Conservation (phyloP, 2,797 vertebrate genomes). For the Brotula barbata region DNA sequence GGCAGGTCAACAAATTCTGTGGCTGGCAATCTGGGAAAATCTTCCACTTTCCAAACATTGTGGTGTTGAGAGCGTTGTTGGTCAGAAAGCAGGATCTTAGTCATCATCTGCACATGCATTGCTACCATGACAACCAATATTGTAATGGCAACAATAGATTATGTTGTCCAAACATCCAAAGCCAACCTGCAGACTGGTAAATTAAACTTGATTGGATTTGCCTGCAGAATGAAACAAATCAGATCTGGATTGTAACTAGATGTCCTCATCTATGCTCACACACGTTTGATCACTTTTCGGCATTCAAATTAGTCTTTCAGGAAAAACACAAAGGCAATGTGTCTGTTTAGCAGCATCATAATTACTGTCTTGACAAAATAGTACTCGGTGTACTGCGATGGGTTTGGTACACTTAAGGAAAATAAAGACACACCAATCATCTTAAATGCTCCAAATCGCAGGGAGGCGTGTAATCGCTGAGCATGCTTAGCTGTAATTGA, state of each 20-base stretch:
- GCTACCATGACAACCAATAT: conserved; percentile 6
- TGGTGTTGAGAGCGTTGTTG: neutral
- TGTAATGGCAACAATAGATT: conserved; percentile 10
- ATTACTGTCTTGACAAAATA: conserved; percentile 11
- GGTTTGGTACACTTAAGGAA: neutral
- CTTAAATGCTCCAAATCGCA: too few relatives aligned
- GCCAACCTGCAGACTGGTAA: conserved; percentile 4
- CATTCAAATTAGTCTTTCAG: neutral
- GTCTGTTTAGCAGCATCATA: conserved; percentile 3
- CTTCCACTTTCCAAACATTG: neutral
- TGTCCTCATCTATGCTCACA: neutral
- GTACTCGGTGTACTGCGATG: neutral
- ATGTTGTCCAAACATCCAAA: conserved; percentile 15
- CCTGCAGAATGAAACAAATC: conserved; percentile 6
- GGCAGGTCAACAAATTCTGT: neutral
- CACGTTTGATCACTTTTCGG: conserved; percentile 19
- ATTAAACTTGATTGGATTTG: conserved; percentile 13
- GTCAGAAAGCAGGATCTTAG: neutral
- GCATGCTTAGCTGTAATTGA: neutral
- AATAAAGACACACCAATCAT: neutral
- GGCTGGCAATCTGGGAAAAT: neutral
- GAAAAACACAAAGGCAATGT: conserved; percentile 16
- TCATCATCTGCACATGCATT: neutral
- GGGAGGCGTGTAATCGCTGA: neutral
- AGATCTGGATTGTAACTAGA: neutral